Evolutionary conservation across 2,113 vertebrate genomes (phyloP).

Genomic region (Hyla sarda): DNA sequence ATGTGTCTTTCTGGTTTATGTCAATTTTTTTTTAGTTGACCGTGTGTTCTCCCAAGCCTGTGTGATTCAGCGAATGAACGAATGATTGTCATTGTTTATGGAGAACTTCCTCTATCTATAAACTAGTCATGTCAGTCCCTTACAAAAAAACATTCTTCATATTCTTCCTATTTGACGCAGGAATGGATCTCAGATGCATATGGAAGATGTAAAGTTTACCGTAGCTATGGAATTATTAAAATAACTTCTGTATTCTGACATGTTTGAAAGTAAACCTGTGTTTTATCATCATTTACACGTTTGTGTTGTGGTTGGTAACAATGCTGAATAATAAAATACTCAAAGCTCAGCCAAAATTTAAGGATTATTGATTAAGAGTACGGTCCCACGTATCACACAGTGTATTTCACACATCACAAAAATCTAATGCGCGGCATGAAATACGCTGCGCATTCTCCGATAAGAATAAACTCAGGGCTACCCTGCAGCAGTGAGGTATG

Average conservation of each 20-base stretch:
- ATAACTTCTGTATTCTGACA: not conserved
- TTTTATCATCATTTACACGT: not conserved
- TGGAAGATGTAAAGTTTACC: not conserved
- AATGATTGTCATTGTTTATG: not conserved
- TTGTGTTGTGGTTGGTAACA: not conserved
- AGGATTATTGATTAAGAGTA: no score
- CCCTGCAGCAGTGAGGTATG: no score
- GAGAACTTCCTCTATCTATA: slow-evolving; percentile 8
- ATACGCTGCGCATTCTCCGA: no score
- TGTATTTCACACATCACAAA: no score
- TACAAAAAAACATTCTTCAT: not conserved
- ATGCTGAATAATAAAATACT: no score
- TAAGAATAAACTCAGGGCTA: no score
- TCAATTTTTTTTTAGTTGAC: slow-evolving; percentile 8
- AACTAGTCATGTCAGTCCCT: not conserved
- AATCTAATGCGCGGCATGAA: no score
- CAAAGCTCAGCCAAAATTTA: no score
- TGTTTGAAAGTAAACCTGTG: not conserved
- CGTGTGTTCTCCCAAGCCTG: not conserved
- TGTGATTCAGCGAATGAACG: not conserved
- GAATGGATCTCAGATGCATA: not conserved
- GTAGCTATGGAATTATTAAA: not conserved
- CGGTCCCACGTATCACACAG: no score
- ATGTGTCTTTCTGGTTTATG: not conserved
- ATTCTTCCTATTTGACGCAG: not conserved